Base-by-base conservation (phyloP, 1,140 invertebrate genomes). In the Drosophila mauritiana region DNA sequence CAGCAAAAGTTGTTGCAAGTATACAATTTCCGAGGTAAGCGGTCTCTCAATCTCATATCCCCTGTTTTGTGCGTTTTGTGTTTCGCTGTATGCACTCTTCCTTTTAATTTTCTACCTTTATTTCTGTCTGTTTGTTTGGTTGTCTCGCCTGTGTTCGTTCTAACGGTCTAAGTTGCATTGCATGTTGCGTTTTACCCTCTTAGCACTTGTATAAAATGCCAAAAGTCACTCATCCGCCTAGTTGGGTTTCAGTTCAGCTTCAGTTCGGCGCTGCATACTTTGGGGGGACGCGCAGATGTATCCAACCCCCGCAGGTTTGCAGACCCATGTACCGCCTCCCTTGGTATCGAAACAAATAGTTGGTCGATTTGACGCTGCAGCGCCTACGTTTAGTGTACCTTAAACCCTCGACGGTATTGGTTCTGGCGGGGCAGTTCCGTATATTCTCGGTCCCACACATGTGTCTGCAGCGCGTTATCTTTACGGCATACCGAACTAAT, bases 21-120 rank as follows among this genome's bases (percentile, higher is more conserved):
- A 74, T 91, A 91, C 80, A 88, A 91, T 91, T 91, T 91, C 81
- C 86, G 85, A 91, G 90, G 90, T 91, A 91, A 91, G 90, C 82
- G 77, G 80, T 54, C 65, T 58, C 25, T 61, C 53, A 68, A 48
- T 63, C 20, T 80, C 42, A 48, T 20, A 53, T 39, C 46, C 20
- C 17, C 43, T 59, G 15, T 45, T 76, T 72, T 59, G 55, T 79
- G 45, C 64, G 68, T 49, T 37, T 57, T 64, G 53, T 57, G 37
- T 67, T 42, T 13, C 13, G 11, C 45, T 76, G 42, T 49, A 46
- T 52, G 39, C 22, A 49, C 43, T 57, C 42, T 43, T 74, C 46
- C 40, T 43, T 72, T 72, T 61, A 55, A 72, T 73, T 15, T n/a
- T 22, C 53, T 34, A 22, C 34, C 43, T 80, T 43, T n/a, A 10